Evolutionary conservation across 2,888 invertebrate genomes (phyloP).

Genomic region (Ommatoiulus sabulosus): DNA sequence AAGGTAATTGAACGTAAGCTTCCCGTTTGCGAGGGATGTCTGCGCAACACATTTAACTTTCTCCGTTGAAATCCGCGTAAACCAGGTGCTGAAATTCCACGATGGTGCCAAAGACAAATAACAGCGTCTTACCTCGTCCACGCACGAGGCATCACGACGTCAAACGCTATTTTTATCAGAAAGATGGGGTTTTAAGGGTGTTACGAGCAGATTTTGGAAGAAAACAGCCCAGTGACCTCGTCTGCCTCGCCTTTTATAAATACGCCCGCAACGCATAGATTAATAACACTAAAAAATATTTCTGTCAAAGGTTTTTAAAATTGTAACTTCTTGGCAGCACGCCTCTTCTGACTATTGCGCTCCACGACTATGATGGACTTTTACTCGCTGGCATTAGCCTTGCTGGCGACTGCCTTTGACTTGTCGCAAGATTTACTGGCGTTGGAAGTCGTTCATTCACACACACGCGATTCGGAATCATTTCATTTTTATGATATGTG

Average conservation of each 20-base stretch:
- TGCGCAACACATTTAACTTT: slow-evolving; percentile 38
- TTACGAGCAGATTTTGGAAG: background rate
- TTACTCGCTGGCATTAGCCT: slow-evolving; percentile 44
- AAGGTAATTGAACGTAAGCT: slow-evolving; percentile 51
- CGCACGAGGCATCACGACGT: background rate
- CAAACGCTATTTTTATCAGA: slow-evolving; percentile 3
- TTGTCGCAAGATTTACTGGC: slow-evolving; percentile 1
- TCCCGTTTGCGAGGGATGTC: background rate
- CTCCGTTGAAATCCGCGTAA: slow-evolving; percentile 30
- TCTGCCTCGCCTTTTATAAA: background rate
- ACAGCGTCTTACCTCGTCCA: background rate
- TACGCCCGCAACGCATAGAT: background rate
- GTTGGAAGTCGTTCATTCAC: slow-evolving; percentile 43
- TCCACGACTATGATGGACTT: background rate
- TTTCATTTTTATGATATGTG: slow-evolving; percentile 2
- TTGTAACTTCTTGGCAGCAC: background rate
- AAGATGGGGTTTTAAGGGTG: background rate
- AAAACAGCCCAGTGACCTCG: background rate
- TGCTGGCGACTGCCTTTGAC: slow-evolving; percentile 39
- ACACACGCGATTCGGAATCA: slow-evolving; percentile 31
- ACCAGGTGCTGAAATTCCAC: slow-evolving; percentile 54
- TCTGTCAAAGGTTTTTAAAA: slow-evolving; percentile 44
- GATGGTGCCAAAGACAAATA: slow-evolving; percentile 51
- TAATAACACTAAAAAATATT: background rate
- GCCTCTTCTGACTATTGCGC: background rate